A percentile compares a stretch with the other conserved stretches of the same genome.
These are phyloP conservation scores for Dipodomys stephensi DNA, from an alignment of 2,113 vertebrate species.

Conservation along the genomic window DNA sequence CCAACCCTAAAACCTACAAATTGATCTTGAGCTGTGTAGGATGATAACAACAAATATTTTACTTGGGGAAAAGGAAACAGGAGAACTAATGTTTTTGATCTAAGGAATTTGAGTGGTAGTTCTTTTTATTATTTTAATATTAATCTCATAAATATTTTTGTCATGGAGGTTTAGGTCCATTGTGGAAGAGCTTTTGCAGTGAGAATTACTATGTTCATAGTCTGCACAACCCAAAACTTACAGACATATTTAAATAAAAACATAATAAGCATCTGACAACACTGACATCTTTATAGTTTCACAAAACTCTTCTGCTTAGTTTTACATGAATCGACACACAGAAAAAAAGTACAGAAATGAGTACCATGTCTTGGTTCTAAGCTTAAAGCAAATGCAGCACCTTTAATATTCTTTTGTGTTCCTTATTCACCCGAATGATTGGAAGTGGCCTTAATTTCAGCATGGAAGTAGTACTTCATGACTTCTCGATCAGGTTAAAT, in stretches of 20 bases:
- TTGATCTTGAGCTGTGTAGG: neutral
- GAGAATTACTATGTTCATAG: neutral
- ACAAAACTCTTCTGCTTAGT: slow-evolving; percentile 5
- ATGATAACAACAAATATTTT: slow-evolving; percentile 8
- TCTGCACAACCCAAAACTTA: neutral
- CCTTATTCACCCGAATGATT: slow-evolving; percentile 8
- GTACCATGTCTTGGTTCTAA: neutral
- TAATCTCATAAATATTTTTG: slow-evolving; percentile 50
- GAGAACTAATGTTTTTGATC: neutral
- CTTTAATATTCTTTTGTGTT: slow-evolving; percentile 52
- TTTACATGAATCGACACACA: neutral
- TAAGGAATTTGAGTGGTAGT: neutral
- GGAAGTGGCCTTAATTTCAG: slow-evolving; percentile 37
- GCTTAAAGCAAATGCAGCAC: slow-evolving; percentile 20
- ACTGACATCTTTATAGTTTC: slow-evolving; percentile 26
- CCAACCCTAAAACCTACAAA: slow-evolving; percentile 30
- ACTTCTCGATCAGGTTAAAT: slow-evolving; percentile 62
- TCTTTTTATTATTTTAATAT: neutral
- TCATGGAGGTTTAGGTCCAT: neutral
- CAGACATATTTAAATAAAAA: neutral
- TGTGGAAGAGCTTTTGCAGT: slow-evolving; percentile 23
- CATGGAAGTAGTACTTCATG: neutral
- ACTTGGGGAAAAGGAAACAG: neutral
- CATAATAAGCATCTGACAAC: neutral
- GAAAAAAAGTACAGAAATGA: neutral